phyloP scores from a whole-genome alignment of 2,888 invertebrate species.

The Augiades crinisus region DNA sequence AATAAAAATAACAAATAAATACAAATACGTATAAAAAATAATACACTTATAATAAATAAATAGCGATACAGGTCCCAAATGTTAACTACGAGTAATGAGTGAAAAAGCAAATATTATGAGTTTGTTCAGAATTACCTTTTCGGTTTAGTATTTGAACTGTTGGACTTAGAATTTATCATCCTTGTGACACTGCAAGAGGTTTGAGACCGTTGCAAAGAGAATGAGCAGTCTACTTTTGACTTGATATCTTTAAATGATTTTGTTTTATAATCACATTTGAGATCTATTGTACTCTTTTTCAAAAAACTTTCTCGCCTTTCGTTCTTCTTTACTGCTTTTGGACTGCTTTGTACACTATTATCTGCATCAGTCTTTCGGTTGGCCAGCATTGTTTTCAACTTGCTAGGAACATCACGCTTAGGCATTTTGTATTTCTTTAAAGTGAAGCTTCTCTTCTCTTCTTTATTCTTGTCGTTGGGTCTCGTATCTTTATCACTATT shows the following conservation, averaged over 20 bases:
- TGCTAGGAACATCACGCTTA: conserved; percentile 88
- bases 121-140: conserved; percentile 58
- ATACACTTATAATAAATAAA: not conserved
- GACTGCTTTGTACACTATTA: conserved; percentile 81
- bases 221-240: conserved; percentile 87
- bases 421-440: conserved; percentile 89
- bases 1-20: not conserved
- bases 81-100: too few relatives aligned
- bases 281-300: conserved; percentile 83
- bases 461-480: conserved; percentile 66
- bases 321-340: conserved; percentile 80
- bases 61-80: not conserved
- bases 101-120: conserved; percentile 10
- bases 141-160: conserved; percentile 66
- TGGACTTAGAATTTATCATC: conserved; percentile 70
- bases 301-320: conserved; percentile 86
- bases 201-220: conserved; percentile 72
- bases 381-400: conserved; percentile 86
- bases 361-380: conserved; percentile 78
- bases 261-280: conserved; percentile 86
- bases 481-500: conserved; percentile 66
- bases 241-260: conserved; percentile 93
- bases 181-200: conserved; percentile 74
- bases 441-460: conserved; percentile 77
- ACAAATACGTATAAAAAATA: not conserved